Evolutionary conservation across 2,888 invertebrate species (phyloP).

Genomic region (Apotomis betuletana): DNA sequence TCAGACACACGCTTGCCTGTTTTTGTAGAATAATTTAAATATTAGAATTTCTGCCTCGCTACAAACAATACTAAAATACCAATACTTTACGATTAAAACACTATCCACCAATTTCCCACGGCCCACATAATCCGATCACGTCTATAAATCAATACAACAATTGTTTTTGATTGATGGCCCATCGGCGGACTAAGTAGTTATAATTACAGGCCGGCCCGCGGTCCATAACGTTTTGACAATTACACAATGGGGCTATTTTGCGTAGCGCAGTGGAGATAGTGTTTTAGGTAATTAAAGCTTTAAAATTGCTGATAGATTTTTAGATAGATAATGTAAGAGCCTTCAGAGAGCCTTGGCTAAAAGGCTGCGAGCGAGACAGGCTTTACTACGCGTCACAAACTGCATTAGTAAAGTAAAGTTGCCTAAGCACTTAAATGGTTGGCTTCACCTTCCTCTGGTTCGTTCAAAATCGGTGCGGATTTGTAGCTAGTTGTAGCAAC

Average conservation of each 20-base stretch:
- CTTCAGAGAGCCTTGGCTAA: too few relatives aligned
- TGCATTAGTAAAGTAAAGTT: too few relatives aligned
- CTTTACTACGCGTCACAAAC: too few relatives aligned
- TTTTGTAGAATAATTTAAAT: too few relatives aligned
- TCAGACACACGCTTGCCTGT: too few relatives aligned
- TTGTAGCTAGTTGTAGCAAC: too few relatives aligned
- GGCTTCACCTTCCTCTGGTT: too few relatives aligned
- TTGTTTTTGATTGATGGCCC: constrained; percentile 47
- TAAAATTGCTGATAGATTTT: constrained; percentile 16
- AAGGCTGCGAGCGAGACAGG: too few relatives aligned
- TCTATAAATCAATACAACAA: constrained; percentile 44
- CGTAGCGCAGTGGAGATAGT: constrained; percentile 32
- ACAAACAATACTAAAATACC: not conserved
- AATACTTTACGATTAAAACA: constrained; percentile 7
- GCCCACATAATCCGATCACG: constrained; percentile 40
- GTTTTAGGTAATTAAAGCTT: constrained; percentile 16
- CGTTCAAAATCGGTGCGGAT: too few relatives aligned
- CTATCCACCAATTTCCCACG: constrained; percentile 42
- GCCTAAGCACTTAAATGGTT: too few relatives aligned
- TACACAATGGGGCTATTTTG: constrained; percentile 40
- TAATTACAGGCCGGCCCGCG: constrained; percentile 55
- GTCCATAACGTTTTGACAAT: constrained; percentile 67
- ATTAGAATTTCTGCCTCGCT: not conserved
- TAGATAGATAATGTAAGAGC: not conserved
- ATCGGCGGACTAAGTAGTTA: constrained; percentile 47